Conservation (phyloP, 2,888 invertebrate species). For the Ypsolopha sequella region DNA sequence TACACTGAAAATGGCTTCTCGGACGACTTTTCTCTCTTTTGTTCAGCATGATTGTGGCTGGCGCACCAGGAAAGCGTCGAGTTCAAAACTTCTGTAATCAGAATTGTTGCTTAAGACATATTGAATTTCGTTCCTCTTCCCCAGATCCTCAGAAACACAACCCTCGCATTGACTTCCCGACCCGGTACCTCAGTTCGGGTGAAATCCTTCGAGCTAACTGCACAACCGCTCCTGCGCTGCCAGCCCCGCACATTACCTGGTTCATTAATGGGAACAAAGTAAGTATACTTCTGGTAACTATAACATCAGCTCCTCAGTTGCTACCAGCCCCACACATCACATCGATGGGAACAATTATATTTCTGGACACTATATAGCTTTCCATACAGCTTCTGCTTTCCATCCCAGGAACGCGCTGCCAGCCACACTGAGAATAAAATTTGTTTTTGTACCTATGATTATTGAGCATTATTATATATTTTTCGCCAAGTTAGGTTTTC, state of each 20-base stretch:
- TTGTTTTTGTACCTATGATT: no score
- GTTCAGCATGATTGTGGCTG: no score
- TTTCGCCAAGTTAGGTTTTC: no score
- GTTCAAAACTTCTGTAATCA: background rate
- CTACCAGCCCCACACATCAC: background rate
- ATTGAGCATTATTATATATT: no score
- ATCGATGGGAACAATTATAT: no score
- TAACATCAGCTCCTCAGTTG: background rate
- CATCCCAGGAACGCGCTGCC: no score
- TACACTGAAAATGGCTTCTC: no score
- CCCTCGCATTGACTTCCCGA: slow-evolving; percentile 59
- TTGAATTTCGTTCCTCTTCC: background rate
- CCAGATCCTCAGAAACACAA: slow-evolving; percentile 63
- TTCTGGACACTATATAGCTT: no score
- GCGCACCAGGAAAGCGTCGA: background rate
- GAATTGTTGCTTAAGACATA: background rate
- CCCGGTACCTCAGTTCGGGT: slow-evolving; percentile 48
- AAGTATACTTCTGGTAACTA: slow-evolving; percentile 13
- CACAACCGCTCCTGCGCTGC: slow-evolving; percentile 78
- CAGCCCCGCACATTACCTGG: slow-evolving; percentile 83
- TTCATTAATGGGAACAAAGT: slow-evolving; percentile 82
- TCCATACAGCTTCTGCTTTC: no score
- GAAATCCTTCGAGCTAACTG: slow-evolving; percentile 57
- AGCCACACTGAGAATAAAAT: no score
- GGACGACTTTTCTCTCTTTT: no score